Evolutionary conservation across 2,888 invertebrate species (phyloP).

Genomic region (Eulithis prunata): DNA sequence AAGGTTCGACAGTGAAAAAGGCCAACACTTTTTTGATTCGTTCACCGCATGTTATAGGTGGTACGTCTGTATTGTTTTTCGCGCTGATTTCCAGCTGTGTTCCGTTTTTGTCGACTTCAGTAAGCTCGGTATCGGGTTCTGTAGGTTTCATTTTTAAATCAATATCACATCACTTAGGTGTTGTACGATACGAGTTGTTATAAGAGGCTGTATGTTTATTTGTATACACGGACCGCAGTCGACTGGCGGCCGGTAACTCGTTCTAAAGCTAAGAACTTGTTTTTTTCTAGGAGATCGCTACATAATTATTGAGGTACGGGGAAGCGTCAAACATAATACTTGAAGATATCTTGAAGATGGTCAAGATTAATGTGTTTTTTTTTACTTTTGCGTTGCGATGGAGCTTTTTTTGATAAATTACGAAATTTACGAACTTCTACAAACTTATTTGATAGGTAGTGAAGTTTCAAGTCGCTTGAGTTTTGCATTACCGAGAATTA

Average conservation of each 20-base stretch:
- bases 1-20: slow-evolving; percentile 87
- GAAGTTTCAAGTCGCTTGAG: too few species aligned
- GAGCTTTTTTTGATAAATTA: too few species aligned
- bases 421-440: too few species aligned
- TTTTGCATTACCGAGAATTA: too few species aligned
- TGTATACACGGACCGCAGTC: slow-evolving; percentile 52
- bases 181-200: slow-evolving; percentile 11
- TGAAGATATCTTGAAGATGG: slow-evolving; percentile 38
- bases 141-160: slow-evolving; percentile 46
- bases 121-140: slow-evolving; percentile 46
- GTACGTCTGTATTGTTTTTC: slow-evolving; percentile 28
- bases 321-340: slow-evolving; percentile 33
- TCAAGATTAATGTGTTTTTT: slow-evolving; percentile 18
- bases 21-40: slow-evolving; percentile 49
- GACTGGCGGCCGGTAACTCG: slow-evolving; percentile 40
- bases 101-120: slow-evolving; percentile 31
- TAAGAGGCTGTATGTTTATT: slow-evolving; percentile 46
- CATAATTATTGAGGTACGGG: slow-evolving; percentile 28
- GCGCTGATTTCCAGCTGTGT: slow-evolving; percentile 38
- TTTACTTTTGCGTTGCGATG: not conserved
- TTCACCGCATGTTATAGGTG: slow-evolving; percentile 40
- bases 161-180: slow-evolving; percentile 35
- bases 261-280: slow-evolving; percentile 42
- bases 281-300: slow-evolving; percentile 41
- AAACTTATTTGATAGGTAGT: too few species aligned